Percentiles rank a stretch among this genome's conserved stretches.
Evolutionary conservation across 92 coral and sea anemone species (phyloP).

Genomic region (Heteractis magnifica): DNA sequence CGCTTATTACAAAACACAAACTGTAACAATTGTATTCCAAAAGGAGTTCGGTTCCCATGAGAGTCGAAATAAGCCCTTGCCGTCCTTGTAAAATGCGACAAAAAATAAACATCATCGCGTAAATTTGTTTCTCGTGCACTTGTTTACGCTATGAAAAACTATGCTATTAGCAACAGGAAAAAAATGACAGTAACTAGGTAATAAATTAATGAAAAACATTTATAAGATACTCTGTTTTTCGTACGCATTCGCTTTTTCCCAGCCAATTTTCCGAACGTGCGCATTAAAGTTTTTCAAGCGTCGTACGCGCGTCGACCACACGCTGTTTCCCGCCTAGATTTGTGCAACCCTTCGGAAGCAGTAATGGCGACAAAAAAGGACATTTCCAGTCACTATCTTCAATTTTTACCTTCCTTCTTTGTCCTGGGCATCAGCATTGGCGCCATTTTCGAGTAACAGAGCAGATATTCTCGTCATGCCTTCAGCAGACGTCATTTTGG

Average conservation of each 20-base stretch:
- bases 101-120: too few relatives aligned
- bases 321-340: not conserved
- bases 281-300: too few relatives aligned
- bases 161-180: too few relatives aligned
- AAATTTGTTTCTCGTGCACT: too few relatives aligned
- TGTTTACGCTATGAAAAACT: too few relatives aligned
- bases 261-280: not conserved
- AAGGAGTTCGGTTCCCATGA: too few relatives aligned
- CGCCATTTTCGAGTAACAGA: slow-evolving; percentile 77
- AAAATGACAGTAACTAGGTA: too few relatives aligned
- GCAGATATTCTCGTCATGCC: slow-evolving; percentile 86
- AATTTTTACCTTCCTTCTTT: slow-evolving; percentile 66
- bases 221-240: not conserved
- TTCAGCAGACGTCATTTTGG: slow-evolving; percentile 77
- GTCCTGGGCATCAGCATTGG: slow-evolving; percentile 88
- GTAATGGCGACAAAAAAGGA: not conserved
- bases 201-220: not conserved
- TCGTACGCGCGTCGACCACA: not conserved
- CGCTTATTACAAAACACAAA: not conserved
- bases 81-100: too few relatives aligned
- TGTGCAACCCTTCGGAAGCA: not conserved
- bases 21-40: too few relatives aligned
- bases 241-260: not conserved
- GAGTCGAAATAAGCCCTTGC: too few relatives aligned
- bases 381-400: not conserved